Evolutionary conservation across 2,888 invertebrate genomes (phyloP), one percentile per base, ranked within the genome.

Genomic region (Brenthis hecate): DNA sequence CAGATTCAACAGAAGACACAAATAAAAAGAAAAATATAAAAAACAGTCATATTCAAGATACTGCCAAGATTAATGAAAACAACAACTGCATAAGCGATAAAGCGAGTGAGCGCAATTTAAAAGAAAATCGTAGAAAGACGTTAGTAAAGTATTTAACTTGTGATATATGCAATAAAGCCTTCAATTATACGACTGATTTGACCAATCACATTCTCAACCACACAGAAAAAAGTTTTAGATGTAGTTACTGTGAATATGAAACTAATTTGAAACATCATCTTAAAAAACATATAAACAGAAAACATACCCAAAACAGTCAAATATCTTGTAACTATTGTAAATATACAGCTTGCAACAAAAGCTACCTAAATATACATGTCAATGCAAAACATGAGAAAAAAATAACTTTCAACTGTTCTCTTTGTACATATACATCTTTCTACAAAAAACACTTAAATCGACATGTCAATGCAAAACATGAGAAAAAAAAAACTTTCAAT

Each of bases 191-290:
- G 23, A 60, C 50, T 16, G 50, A 60, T 50, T 28, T 60, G 13
- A 60, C 50, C 28, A 23, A 13, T 50, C 60, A 60, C 13, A 60
- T 60, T 13, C 28, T 60, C 3, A 50, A 50, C 32, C 60, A 60
- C n/a, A 2, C 60, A 13, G 16, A 32, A 28, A 50, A 50, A 5
- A 50, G 48, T 28, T 28, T 28, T 6, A 60, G 28, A 13, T 16
- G 60, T 28, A 50, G 32, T 48, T 48, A 28, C 48, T 58, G 48
- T 58, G n/a, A n/a, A 8, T 58, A 11, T 11, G 13, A 58, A 58
- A 58, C 58, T 16, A 13, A 19, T 19, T 2, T 11, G 5, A 55
- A n/a, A 55, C 0, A 0, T 3, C 0, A 5, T 28, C 0, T 63
- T 43, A 13, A 36, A 13, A 11, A 0, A 43, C 62, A 63, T 19